Conservation (phyloP, 2,113 vertebrate species). For the Cygnus atratus region DNA sequence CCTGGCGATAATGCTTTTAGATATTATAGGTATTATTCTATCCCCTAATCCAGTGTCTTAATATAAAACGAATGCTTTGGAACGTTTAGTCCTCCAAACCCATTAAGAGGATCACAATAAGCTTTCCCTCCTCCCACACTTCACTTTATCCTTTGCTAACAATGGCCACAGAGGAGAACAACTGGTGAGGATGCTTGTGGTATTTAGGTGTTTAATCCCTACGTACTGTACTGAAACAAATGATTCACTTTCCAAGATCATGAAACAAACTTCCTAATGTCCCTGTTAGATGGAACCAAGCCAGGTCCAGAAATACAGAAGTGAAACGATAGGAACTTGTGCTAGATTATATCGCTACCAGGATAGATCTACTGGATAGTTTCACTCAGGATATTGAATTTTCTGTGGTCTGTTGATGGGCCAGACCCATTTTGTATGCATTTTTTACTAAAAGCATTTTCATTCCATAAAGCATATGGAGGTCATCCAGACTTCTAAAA, state of each 20-base stretch:
- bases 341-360: background rate
- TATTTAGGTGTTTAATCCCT: background rate
- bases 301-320: background rate
- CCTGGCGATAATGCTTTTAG: constrained; percentile 18
- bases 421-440: background rate
- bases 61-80: background rate
- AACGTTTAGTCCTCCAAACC: background rate
- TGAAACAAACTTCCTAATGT: background rate
- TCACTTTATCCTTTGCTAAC: constrained; percentile 4
- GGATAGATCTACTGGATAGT: background rate
- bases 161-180: background rate
- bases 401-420: background rate
- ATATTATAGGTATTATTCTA: background rate
- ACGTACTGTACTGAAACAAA: background rate
- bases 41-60: background rate
- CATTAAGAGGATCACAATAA: constrained; percentile 8
- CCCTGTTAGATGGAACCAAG: background rate
- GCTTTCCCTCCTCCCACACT: background rate
- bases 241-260: background rate
- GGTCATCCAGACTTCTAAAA: background rate
- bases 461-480: background rate
- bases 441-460: background rate
- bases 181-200: background rate
- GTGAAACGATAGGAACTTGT: background rate
- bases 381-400: background rate